phyloP scores from a whole-genome alignment of 2,888 invertebrate genomes.

The Drosophila hamatofila region DNA sequence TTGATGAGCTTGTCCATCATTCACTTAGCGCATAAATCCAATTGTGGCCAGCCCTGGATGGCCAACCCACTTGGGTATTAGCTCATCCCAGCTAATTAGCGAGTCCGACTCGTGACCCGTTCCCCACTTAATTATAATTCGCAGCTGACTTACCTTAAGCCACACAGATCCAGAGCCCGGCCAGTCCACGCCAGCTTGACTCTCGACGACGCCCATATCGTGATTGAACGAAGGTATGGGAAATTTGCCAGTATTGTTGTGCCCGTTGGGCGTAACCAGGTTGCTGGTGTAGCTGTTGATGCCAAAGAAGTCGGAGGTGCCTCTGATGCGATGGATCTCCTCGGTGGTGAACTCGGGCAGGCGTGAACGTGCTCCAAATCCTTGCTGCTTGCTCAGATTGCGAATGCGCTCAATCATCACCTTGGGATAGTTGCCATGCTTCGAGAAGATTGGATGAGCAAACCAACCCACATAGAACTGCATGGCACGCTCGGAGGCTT shows the following conservation, averaged over 20 bases:
- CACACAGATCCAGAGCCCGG: constrained; percentile 87
- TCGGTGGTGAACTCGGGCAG: constrained; percentile 88
- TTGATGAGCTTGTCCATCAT: constrained; percentile 55
- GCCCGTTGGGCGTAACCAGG: constrained; percentile 84
- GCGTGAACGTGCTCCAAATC: constrained; percentile 87
- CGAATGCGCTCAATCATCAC: constrained; percentile 88
- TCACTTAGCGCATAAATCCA: constrained; percentile 55
- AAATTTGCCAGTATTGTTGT: constrained; percentile 84
- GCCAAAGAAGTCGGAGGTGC: constrained; percentile 90
- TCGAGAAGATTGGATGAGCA: constrained; percentile 88
- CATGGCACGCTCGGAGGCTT: constrained; percentile 88
- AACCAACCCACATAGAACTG: constrained; percentile 89
- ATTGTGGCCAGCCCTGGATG: constrained; percentile 34
- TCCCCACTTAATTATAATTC: constrained; percentile 26
- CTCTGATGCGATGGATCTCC: constrained; percentile 87
- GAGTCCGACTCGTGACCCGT: constrained; percentile 43
- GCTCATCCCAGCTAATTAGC: constrained; percentile 53
- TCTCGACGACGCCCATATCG: constrained; percentile 87
- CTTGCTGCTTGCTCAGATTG: constrained; percentile 87
- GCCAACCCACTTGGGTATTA: constrained; percentile 36
- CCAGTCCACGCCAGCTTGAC: constrained; percentile 87
- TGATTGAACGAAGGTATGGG: constrained; percentile 87
- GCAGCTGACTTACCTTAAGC: constrained; percentile 86
- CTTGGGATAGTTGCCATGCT: constrained; percentile 88
- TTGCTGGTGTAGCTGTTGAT: constrained; percentile 90